Percentiles rank a stretch among this genome's conserved stretches.
These are phyloP conservation scores for Casuarius casuarius DNA, from an alignment of 2,113 vertebrate species.

Conservation along the genomic window DNA sequence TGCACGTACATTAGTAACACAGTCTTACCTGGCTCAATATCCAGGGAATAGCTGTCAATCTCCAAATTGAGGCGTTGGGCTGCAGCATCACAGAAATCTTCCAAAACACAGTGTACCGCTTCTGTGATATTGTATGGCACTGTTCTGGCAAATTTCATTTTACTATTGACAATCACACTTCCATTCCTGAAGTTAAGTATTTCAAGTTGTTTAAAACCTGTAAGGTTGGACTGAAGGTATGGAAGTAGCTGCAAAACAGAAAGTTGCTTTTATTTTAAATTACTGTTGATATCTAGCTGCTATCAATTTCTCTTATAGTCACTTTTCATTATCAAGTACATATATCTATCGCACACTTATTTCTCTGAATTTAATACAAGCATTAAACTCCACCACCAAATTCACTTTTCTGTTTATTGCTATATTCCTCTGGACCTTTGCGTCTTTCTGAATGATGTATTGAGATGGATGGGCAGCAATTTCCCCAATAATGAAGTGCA, in stretches of 20 bases:
- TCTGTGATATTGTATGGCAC: slow-evolving; percentile 91
- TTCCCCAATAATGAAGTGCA: slow-evolving; percentile 54
- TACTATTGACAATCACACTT: slow-evolving; percentile 94
- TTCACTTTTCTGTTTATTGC: slow-evolving; percentile 14
- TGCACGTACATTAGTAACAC: not conserved
- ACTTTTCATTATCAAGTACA: slow-evolving; percentile 12
- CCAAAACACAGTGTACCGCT: slow-evolving; percentile 86
- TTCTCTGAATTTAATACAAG: slow-evolving; percentile 3
- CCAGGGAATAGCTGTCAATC: slow-evolving; percentile 89
- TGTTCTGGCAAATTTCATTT: slow-evolving; percentile 85
- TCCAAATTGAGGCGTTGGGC: slow-evolving; percentile 81
- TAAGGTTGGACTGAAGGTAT: slow-evolving; percentile 89
- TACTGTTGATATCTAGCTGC: not conserved
- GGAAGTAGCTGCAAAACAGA: slow-evolving; percentile 85
- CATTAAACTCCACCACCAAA: not conserved
- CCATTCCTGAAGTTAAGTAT: slow-evolving; percentile 92
- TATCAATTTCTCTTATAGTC: not conserved
- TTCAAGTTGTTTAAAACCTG: slow-evolving; percentile 92
- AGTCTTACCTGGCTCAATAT: slow-evolving; percentile 87
- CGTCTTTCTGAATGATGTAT: slow-evolving; percentile 17
- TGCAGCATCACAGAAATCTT: slow-evolving; percentile 85
- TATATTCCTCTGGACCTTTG: not conserved
- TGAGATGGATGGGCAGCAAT: slow-evolving; percentile 44
- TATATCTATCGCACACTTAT: not conserved
- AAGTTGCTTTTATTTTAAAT: slow-evolving; percentile 7